Conservation (phyloP, 2,888 invertebrate genomes). For the Xylota segnis region DNA sequence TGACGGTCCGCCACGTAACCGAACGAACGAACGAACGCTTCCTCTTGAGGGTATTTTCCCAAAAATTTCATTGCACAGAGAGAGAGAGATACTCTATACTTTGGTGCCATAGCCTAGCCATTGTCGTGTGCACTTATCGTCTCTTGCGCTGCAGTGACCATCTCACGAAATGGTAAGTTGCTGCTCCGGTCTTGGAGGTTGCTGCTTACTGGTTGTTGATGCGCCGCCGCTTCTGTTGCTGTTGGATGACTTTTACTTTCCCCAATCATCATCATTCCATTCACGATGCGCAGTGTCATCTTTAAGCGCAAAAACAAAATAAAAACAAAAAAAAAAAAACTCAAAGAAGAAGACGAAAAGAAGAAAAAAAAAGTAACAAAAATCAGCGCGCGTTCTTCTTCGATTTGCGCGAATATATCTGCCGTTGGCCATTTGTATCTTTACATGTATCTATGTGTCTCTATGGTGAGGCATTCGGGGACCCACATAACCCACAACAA, state of each 20-base stretch:
- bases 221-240: constrained; percentile 56
- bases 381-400: constrained; percentile 63
- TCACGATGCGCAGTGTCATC: constrained; percentile 75
- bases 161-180: constrained; percentile 71
- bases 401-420: constrained; percentile 59
- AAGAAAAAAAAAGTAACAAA: constrained; percentile 35
- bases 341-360: constrained; percentile 20
- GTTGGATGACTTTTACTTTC: constrained; percentile 77
- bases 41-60: constrained; percentile 75
- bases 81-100: constrained; percentile 26
- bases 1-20: constrained; percentile 61
- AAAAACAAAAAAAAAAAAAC: constrained; percentile 28
- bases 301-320: constrained; percentile 54
- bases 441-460: constrained; percentile 12
- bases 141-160: constrained; percentile 64
- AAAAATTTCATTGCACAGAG: constrained; percentile 62
- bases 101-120: too few species aligned
- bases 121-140: constrained; percentile 71
- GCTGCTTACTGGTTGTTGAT: constrained; percentile 39
- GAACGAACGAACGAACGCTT: constrained; percentile 21
- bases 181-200: constrained; percentile 63
- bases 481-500: constrained; percentile 58
- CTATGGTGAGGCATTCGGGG: constrained; percentile 38
- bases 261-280: constrained; percentile 76
- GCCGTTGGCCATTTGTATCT: constrained; percentile 58